Conservation (phyloP, 2,113 vertebrate genomes). For the Alexandromys fortis region DNA sequence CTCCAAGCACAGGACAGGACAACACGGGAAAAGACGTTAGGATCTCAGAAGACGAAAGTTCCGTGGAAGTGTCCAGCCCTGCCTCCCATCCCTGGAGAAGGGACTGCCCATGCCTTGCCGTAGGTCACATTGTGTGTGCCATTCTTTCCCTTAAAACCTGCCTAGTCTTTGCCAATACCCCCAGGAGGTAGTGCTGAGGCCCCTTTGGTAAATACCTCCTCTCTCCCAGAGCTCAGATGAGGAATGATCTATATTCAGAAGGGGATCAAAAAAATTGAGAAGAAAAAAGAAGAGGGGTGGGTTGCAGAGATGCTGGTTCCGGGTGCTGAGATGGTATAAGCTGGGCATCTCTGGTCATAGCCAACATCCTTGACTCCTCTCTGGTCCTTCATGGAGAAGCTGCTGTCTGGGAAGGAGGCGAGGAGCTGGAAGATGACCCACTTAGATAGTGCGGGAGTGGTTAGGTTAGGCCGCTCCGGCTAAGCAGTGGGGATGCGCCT, state of each 20-base stretch:
- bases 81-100: not conserved
- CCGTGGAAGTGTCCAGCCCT: not conserved
- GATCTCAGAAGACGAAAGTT: conserved; percentile 41
- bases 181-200: not conserved
- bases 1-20: not conserved
- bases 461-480: not conserved
- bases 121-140: not conserved
- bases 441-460: conserved; percentile 59
- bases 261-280: conserved; percentile 16
- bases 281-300: not conserved
- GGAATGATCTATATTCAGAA: not conserved
- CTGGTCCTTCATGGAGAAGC: conserved; percentile 43
- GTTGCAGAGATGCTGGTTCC: not conserved
- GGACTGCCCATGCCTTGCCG: not conserved
- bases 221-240: not conserved
- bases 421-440: conserved; percentile 68
- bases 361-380: conserved; percentile 52
- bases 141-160: not conserved
- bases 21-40: not conserved
- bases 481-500: not conserved
- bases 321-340: not conserved
- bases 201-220: not conserved
- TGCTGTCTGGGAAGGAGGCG: conserved; percentile 40
- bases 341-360: conserved; percentile 10
- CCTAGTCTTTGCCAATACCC: not conserved